Evolutionary conservation across 2,888 invertebrate species (phyloP).

Genomic region (Scaeva pyrastri): DNA sequence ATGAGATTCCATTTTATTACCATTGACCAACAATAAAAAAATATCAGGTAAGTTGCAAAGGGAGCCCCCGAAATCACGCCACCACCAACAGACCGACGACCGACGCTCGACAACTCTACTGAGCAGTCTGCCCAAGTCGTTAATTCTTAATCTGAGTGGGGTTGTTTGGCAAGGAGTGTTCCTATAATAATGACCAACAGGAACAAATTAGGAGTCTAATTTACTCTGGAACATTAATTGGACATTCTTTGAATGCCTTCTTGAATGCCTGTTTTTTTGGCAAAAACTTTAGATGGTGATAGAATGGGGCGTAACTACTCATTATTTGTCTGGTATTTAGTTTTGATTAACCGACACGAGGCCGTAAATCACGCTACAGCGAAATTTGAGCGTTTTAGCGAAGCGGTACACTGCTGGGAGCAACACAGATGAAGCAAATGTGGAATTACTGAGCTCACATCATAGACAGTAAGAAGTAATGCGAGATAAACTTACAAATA

Average conservation of each 20-base stretch:
- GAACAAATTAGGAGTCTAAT: conserved; percentile 56
- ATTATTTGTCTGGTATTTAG: conserved; percentile 67
- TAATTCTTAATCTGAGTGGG: background rate
- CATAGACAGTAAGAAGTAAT: conserved; percentile 21
- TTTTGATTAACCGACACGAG: conserved; percentile 53
- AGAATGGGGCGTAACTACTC: conserved; percentile 57
- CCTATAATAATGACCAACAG: background rate
- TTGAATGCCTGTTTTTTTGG: conserved; percentile 21
- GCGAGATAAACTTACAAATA: conserved; percentile 7
- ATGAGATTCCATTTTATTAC: conserved; percentile 39
- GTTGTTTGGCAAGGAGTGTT: too few relatives aligned
- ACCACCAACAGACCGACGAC: too few relatives aligned
- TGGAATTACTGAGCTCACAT: conserved; percentile 7
- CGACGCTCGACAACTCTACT: too few relatives aligned
- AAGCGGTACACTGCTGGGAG: too few relatives aligned
- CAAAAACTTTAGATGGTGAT: background rate
- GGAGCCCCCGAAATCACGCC: conserved; percentile 26
- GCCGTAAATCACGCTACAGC: conserved; percentile 55
- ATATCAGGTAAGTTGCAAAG: conserved; percentile 41
- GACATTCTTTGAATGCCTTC: conserved; percentile 24
- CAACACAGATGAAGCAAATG: background rate
- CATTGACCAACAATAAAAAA: conserved; percentile 44
- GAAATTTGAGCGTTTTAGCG: conserved; percentile 4
- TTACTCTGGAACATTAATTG: conserved; percentile 64
- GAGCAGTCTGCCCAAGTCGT: too few relatives aligned